Conservation (phyloP, 2,113 vertebrate genomes). For the Procavia capensis region DNA sequence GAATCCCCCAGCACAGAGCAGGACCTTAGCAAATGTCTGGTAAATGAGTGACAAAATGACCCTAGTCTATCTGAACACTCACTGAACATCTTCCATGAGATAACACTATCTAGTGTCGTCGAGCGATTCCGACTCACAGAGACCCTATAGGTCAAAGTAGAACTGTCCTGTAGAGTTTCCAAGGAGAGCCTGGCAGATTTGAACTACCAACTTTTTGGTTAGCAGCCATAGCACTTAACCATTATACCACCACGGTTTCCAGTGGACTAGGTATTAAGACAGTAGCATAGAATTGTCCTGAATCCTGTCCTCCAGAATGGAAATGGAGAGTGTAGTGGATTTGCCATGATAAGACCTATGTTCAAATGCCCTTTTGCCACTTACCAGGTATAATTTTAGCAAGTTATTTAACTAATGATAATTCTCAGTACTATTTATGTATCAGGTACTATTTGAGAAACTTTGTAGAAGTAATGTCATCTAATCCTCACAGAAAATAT, state of each 20-base stretch:
- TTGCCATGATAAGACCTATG: not conserved
- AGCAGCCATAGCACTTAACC: no score
- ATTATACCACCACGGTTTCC: no score
- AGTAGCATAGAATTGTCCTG: no score
- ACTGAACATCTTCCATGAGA: not conserved
- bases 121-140: no score
- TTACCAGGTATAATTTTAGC: not conserved
- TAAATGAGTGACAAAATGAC: not conserved
- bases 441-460: not conserved
- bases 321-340: fast-evolving
- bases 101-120: no score
- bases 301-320: no score
- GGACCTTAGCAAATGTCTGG: not conserved
- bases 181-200: no score
- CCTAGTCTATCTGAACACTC: not conserved
- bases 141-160: no score
- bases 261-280: no score
- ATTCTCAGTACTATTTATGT: not conserved
- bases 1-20: not conserved
- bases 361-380: not conserved
- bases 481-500: not conserved
- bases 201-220: no score
- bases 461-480: not conserved
- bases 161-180: not conserved
- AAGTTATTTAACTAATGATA: not conserved